phyloP scores from a whole-genome alignment of 2,113 vertebrate genomes.

The Heteronetta atricapilla region DNA sequence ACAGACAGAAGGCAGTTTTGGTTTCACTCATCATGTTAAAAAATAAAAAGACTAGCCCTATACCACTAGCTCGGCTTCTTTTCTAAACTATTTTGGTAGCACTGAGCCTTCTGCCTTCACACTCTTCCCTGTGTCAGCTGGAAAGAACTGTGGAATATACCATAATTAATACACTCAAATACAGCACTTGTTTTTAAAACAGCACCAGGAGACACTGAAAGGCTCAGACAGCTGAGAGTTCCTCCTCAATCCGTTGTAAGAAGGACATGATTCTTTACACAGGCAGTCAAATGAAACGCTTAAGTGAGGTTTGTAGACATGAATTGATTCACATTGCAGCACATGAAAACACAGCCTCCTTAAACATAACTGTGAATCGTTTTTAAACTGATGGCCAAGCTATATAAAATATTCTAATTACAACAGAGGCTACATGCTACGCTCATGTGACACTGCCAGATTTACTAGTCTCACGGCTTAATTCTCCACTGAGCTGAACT shows the following conservation, averaged over 20 bases:
- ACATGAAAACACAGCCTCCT: not conserved
- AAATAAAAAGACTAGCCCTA: too few relatives aligned
- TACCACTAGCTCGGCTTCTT: not conserved
- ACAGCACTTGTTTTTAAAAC: not conserved
- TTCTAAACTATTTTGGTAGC: not conserved
- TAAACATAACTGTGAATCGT: too few relatives aligned
- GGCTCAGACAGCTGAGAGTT: not conserved
- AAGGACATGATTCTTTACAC: not conserved
- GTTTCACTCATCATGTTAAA: not conserved
- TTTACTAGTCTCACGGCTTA: not conserved
- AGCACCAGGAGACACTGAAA: not conserved
- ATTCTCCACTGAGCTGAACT: not conserved
- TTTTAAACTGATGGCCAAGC: not conserved
- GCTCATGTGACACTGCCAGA: not conserved
- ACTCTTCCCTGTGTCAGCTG: not conserved
- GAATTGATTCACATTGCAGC: not conserved
- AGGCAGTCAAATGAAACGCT: not conserved
- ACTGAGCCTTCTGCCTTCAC: not conserved
- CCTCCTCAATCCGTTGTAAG: not conserved
- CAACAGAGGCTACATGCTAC: not conserved
- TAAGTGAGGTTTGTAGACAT: not conserved
- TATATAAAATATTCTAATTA: too few relatives aligned
- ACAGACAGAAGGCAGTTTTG: not conserved
- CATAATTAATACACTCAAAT: not conserved
- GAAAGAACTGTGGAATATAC: not conserved